phyloP scores from a whole-genome alignment of 2,888 invertebrate genomes.

The Cephus runcator region DNA sequence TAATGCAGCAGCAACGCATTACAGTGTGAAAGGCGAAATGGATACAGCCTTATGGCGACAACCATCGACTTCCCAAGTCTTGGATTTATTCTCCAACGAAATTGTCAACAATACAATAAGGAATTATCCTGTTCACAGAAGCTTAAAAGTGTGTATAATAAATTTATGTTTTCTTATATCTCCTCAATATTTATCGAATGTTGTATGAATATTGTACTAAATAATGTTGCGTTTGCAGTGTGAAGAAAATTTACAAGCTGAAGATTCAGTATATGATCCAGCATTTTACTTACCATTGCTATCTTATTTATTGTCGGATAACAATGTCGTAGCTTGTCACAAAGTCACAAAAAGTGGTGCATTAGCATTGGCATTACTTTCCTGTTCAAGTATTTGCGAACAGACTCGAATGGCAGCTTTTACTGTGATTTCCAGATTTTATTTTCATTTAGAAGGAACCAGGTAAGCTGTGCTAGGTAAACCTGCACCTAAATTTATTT shows the following conservation, averaged over 20 bases:
- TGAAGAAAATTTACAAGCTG: conserved; percentile 30
- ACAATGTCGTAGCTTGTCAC: conserved; percentile 78
- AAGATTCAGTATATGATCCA: conserved; percentile 79
- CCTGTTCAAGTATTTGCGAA: conserved; percentile 76
- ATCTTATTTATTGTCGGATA: conserved; percentile 78
- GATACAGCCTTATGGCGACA: conserved; percentile 75
- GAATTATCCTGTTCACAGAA: conserved; percentile 76
- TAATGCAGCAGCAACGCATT: conserved; percentile 80
- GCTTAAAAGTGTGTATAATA: conserved; percentile 63
- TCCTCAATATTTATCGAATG: background rate
- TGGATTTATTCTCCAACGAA: conserved; percentile 77
- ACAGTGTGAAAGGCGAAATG: conserved; percentile 73
- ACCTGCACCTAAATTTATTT: background rate
- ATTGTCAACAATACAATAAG: conserved; percentile 74
- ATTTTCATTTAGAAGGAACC: conserved; percentile 78
- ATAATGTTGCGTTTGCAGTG: conserved; percentile 32
- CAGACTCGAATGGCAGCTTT: conserved; percentile 79
- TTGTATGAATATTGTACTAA: background rate
- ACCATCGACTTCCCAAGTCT: conserved; percentile 77
- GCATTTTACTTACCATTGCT: conserved; percentile 84
- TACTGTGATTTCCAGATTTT: conserved; percentile 79
- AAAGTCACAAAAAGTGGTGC: conserved; percentile 77
- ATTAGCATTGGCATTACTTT: conserved; percentile 76
- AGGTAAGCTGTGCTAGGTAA: conserved; percentile 65
- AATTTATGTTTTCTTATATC: background rate